Base-by-base conservation (phyloP, 2,797 vertebrate genomes). In the Schizothorax lantsangensis region DNA sequence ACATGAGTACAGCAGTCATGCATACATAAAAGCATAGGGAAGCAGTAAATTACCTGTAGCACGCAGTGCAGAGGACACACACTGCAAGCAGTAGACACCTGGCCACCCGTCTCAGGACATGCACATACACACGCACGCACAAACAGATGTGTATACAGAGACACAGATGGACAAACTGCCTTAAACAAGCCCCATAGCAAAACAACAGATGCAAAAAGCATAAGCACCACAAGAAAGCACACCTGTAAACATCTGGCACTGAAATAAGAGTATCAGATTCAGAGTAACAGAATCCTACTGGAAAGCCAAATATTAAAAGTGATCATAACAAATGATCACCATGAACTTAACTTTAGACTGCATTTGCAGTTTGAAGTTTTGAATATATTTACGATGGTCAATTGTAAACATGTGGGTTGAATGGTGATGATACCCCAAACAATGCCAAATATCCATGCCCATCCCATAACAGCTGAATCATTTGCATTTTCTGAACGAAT, bases 21-120 rank as follows among this genome's bases (percentile, higher is more conserved):
- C 26, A 49, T 79, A n/a, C 77, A 71, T 45, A 6, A 52, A 43
- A 52, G 57, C 47, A 59, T 62, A 86, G 23, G 84, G 72, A 57
- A 81, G 88, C 84, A 84, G 89, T 71, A 43, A 12, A 88, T 92
- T 92, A 92, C 80, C 90, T 78, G 91, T 95, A 93, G 93, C 93
- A 93, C 90, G 81, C 57, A 88, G 89, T 88, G 91, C 92, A 92
- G 95, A 92, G 92, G 93, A 92, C 94, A 92, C 92, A 92, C 93
- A 93, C 94, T 90, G 90, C 93, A 95, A 95, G 94, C 95, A 92
- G 93, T 88, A 88, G 94, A 95, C 92, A 92, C 92, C 92, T 93
- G 93, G 90, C 74, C 47, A 91, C 92, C 90, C 93, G 86, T 94
- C 95, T 95, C 95, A 93, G 93, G 87, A 90, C 91, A 92, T 87